phyloP scores from a whole-genome alignment of 2,888 invertebrate genomes.

The Electrophaes corylata region DNA sequence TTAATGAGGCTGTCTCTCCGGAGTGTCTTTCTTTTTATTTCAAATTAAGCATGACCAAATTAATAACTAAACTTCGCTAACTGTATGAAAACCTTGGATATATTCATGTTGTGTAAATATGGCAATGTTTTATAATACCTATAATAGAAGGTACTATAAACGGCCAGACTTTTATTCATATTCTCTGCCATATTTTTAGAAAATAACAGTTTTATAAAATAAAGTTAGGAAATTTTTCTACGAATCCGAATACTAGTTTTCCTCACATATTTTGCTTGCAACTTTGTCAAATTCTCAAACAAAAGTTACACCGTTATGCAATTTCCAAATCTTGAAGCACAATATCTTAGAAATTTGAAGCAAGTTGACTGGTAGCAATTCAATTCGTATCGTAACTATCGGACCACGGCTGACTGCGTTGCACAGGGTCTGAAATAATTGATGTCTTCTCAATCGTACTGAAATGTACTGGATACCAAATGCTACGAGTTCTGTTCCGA shows the following conservation, averaged over 20 bases:
- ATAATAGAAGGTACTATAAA: no score
- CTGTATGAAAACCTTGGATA: no score
- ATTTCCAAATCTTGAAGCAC: constrained; percentile 34
- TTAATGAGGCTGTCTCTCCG: constrained; percentile 24
- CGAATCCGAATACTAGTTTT: neutral
- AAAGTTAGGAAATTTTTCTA: neutral
- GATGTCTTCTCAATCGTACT: constrained; percentile 54
- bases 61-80: neutral
- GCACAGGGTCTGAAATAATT: constrained; percentile 58
- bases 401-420: constrained; percentile 43
- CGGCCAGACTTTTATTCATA: no score
- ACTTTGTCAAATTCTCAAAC: constrained; percentile 1
- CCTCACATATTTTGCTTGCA: neutral
- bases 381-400: constrained; percentile 42
- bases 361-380: constrained; percentile 49
- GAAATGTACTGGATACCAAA: constrained; percentile 46
- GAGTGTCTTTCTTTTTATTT: constrained; percentile 20
- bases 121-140: neutral
- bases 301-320: constrained; percentile 13
- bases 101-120: neutral
- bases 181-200: no score
- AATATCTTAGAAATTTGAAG: constrained; percentile 53
- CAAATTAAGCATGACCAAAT: neutral
- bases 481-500: constrained; percentile 31
- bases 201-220: no score